Evolutionary conservation across 2,797 vertebrate species (phyloP), one percentile per base, ranked within the genome.

Genomic region (Cossypha caffra): DNA sequence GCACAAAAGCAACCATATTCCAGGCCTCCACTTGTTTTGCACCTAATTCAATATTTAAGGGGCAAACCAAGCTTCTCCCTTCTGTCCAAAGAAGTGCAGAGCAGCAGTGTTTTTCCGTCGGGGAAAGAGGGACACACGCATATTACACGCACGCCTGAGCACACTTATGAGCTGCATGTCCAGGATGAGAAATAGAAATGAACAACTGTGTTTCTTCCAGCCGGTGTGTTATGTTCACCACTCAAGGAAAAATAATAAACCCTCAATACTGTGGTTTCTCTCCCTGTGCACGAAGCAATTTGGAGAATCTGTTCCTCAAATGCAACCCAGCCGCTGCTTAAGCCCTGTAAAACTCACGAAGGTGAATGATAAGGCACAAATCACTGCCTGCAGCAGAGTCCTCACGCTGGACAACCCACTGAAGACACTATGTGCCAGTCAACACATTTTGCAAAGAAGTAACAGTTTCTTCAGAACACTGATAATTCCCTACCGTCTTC

Each of bases 1-100:
- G 18, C 50, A 48, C 0, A 0, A 52, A 64, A 48, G 18, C 9
- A 13, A 14, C 4, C 18, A 43, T 15, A 37, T 6, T 28, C 57
- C 8, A 7, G 9, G 35, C 42, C 21, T 62, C 35, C 42, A 16
- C 14, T 40, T 62, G 16, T 62, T 68, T 14, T 42, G 50, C 13
- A 57, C 43, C 25, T 5, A 3, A 21, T 38, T 52, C 78, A 28
- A 7, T 5, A 43, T 21, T 58, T 4, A 8, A 54, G 64, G 31
- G 51, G 51, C 51, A 72, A 89, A 17, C 4, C 1, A 47, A 86
- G 90, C 82, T 85, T 45, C 13, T 26, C 42, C 52, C 37, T 64
- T 68, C 55, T 63, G 45, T 23, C 54, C 14, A 1, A 67, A n/a
- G 38, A 33, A 18, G 11, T 47, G 52, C 75, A 71, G 63, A 76